A percentile compares a stretch with the other conserved stretches of the same genome.
Conservation (phyloP, 2,888 invertebrate genomes). For the Pterostichus niger region DNA sequence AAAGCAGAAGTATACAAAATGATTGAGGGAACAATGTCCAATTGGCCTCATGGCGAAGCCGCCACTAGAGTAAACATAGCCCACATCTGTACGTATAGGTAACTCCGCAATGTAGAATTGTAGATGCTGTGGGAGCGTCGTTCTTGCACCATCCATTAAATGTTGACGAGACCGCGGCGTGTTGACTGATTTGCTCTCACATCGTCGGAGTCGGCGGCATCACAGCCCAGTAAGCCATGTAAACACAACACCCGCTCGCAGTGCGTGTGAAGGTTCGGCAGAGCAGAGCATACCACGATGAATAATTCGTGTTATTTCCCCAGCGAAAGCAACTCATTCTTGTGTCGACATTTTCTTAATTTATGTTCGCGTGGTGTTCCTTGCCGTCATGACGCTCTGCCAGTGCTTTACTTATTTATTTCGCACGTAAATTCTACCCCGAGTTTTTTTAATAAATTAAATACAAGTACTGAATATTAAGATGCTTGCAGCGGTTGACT, state of each 20-base stretch:
- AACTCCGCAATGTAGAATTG: too few species aligned
- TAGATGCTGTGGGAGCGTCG: too few species aligned
- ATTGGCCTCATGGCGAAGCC: too few species aligned
- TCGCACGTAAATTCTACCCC: neutral
- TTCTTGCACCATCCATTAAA: too few species aligned
- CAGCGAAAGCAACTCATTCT: conserved; percentile 26
- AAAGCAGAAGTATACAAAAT: too few species aligned
- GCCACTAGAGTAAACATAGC: too few species aligned
- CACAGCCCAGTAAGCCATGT: conserved; percentile 4
- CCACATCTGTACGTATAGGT: too few species aligned
- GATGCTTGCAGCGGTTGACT: too few species aligned
- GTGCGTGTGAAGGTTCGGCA: neutral
- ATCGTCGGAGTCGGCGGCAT: neutral
- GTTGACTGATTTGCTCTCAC: conserved; percentile 20
- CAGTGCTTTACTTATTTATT: conserved; percentile 20
- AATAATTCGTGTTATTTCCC: conserved; percentile 30
- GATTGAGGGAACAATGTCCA: too few species aligned
- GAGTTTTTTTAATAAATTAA: conserved; percentile 12
- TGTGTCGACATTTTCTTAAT: conserved; percentile 27
- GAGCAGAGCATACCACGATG: conserved; percentile 3
- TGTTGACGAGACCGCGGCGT: neutral
- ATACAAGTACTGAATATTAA: neutral
- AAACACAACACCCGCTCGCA: conserved; percentile 21
- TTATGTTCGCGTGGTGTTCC: conserved; percentile 4
- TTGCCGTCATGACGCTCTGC: neutral